phyloP scores from a whole-genome alignment of 2,797 vertebrate genomes.

The Eurystomus glaucurus region DNA sequence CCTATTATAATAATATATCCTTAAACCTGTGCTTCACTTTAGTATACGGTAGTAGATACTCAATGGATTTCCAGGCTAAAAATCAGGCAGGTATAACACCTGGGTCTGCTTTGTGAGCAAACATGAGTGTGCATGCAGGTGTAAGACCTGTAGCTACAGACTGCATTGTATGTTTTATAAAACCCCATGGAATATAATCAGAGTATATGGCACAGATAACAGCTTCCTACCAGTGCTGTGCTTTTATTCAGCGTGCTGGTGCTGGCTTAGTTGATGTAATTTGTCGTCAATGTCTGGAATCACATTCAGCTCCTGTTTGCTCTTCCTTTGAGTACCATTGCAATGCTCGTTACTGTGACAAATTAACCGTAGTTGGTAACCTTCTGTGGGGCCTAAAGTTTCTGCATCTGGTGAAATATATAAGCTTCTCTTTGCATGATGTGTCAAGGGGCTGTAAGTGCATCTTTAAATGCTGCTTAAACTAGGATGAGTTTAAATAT shows the following conservation, averaged over 20 bases:
- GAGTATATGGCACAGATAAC: neutral
- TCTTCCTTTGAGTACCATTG: slow-evolving; percentile 47
- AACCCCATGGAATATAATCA: neutral
- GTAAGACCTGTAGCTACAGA: neutral
- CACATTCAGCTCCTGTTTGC: neutral
- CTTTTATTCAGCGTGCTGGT: neutral
- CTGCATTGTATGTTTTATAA: neutral
- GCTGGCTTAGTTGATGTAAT: slow-evolving; percentile 1
- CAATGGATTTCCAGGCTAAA: neutral
- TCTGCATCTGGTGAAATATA: neutral
- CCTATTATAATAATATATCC: neutral
- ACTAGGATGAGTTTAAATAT: neutral
- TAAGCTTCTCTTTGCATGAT: neutral
- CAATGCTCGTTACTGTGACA: neutral
- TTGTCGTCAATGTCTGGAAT: slow-evolving; percentile 60
- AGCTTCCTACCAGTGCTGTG: neutral
- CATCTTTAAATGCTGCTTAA: neutral
- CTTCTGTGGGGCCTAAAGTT: neutral
- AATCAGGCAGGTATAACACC: neutral
- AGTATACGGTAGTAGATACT: neutral
- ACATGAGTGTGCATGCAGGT: rapidly evolving
- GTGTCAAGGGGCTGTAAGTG: neutral
- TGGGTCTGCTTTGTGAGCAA: neutral
- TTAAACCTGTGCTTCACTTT: neutral
- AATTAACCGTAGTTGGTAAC: neutral